Evolutionary conservation across 2,113 vertebrate species (phyloP).

Genomic region (Pangasianodon hypophthalmus): DNA sequence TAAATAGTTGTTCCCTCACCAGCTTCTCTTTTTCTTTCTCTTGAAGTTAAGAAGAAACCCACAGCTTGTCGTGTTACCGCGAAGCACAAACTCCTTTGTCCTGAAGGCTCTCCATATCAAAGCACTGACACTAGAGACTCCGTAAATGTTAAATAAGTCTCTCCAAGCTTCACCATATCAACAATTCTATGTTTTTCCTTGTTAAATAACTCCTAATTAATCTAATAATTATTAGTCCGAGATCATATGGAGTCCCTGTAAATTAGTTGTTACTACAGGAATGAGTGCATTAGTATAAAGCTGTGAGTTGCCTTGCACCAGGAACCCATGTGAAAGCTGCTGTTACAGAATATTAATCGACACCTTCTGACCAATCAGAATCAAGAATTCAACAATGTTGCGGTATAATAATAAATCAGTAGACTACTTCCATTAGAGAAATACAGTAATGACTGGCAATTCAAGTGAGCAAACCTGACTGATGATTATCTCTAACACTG

Average conservation of each 20-base stretch:
- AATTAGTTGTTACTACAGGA: neutral
- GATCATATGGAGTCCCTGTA: neutral
- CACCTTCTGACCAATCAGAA: neutral
- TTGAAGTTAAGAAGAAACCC: neutral
- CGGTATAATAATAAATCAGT: neutral
- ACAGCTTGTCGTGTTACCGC: neutral
- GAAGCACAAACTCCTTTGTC: neutral
- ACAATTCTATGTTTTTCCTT: neutral
- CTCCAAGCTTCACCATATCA: neutral
- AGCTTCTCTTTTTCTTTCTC: neutral
- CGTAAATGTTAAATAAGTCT: neutral
- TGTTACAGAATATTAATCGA: neutral
- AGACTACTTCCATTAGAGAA: neutral
- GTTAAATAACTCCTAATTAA: neutral
- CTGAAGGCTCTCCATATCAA: neutral
- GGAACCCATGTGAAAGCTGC: neutral
- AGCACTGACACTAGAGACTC: neutral
- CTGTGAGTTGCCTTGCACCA: neutral
- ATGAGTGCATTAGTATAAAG: neutral
- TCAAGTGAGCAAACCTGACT: neutral
- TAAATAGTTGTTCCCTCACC: too few relatives aligned
- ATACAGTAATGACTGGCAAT: neutral
- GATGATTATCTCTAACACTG: neutral
- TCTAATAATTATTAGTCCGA: neutral
- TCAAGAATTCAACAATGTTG: neutral